A percentile compares a stretch with the other conserved stretches of the same genome.
These are phyloP conservation scores for Paramormyrops hopkinsi DNA, from an alignment of 2,797 vertebrate genomes.

Conservation along the genomic window DNA sequence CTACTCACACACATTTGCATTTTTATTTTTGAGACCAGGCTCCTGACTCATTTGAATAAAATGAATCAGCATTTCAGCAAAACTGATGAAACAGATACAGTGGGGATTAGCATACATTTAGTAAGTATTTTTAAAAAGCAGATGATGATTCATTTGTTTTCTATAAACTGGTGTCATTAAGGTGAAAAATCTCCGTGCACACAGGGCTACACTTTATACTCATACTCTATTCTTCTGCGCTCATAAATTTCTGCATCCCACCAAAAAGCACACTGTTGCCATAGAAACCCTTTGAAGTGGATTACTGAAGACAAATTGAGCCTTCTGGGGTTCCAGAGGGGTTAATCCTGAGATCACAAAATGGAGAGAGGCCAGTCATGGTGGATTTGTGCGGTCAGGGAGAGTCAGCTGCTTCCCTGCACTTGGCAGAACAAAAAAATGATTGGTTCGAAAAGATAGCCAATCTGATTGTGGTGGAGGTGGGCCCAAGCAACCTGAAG, in stretches of 20 bases:
- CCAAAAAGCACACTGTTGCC: not conserved
- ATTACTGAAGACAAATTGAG: not conserved
- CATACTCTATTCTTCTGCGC: not conserved
- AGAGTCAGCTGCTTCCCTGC: not conserved
- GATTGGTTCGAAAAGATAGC: not conserved
- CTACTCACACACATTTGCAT: not conserved
- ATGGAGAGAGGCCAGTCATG: not conserved
- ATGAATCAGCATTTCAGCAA: not conserved
- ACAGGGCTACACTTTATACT: not conserved
- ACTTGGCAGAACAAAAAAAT: not conserved
- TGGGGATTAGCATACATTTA: not conserved
- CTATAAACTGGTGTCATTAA: not conserved
- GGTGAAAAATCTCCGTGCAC: not conserved
- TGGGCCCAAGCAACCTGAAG: not conserved
- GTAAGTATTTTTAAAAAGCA: not conserved
- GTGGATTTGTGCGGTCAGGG: not conserved
- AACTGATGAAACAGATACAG: not conserved
- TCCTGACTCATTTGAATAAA: not conserved
- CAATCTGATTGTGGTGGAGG: not conserved
- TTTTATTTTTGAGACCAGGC: not conserved
- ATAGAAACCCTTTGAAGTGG: constrained; percentile 7
- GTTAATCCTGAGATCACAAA: not conserved
- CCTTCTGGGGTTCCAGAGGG: not conserved
- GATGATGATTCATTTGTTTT: not conserved
- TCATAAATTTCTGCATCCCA: not conserved